Evolutionary conservation across 2,888 invertebrate genomes (phyloP).

Genomic region (Conchocele bisecta): DNA sequence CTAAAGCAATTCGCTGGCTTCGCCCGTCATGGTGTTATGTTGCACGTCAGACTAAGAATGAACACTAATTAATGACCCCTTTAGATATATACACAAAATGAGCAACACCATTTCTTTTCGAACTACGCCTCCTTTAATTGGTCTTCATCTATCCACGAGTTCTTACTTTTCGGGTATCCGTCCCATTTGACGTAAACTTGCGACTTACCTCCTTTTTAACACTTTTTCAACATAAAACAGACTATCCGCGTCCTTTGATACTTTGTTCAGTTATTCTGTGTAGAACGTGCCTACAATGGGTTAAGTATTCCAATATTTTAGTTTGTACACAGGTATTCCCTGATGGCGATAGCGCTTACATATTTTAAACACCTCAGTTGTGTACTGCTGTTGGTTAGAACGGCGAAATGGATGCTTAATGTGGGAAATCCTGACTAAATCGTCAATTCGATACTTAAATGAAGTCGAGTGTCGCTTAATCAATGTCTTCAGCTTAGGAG

Average conservation of each 20-base stretch:
- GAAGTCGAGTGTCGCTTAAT: no score
- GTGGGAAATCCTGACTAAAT: no score
- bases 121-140: background rate
- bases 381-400: no score
- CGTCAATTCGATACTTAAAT: no score
- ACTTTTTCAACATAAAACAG: background rate
- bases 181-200: background rate
- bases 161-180: background rate
- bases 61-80: background rate
- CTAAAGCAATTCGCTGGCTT: background rate
- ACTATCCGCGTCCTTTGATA: background rate
- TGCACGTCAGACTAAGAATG: no score
- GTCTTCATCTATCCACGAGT: background rate
- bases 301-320: background rate
- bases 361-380: no score
- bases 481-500: background rate
- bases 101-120: background rate
- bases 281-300: conserved; percentile 2
- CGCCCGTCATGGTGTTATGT: no score
- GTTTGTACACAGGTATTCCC: background rate
- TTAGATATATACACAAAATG: background rate
- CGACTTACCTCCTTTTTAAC: background rate
- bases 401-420: no score
- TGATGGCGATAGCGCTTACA: background rate
- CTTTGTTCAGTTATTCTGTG: background rate